These are phyloP conservation scores for Chinchilla lanigera DNA, from an alignment of 2,113 vertebrate genomes.

Conservation along the genomic window DNA sequence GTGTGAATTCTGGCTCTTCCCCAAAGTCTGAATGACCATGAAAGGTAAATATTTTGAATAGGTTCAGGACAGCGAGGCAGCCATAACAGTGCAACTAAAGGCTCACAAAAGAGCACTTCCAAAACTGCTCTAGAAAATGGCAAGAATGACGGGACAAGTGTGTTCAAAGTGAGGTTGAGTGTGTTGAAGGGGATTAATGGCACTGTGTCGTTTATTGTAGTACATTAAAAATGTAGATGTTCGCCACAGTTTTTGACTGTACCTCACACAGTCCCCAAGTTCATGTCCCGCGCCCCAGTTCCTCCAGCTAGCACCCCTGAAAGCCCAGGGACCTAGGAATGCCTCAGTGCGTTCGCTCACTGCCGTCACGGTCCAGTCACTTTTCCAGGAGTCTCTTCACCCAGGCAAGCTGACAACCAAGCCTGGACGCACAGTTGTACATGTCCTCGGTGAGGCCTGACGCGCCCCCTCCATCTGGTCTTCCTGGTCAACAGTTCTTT, in stretches of 20 bases:
- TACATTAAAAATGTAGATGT: not conserved
- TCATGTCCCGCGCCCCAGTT: not conserved
- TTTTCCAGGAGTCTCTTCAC: not conserved
- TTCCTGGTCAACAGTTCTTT: not conserved
- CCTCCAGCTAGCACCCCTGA: not conserved
- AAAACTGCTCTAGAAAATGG: not conserved
- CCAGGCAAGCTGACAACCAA: not conserved
- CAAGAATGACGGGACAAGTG: not conserved
- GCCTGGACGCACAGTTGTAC: too few relatives aligned
- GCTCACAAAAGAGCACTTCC: not conserved
- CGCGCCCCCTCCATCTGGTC: rapidly evolving
- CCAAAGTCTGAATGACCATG: not conserved
- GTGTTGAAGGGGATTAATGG: not conserved
- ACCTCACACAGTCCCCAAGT: not conserved
- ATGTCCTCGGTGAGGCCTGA: not conserved
- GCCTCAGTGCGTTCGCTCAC: not conserved
- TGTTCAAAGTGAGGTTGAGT: not conserved
- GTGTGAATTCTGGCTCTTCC: not conserved
- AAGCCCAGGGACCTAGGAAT: not conserved
- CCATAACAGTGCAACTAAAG: not conserved
- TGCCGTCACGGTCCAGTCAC: not conserved
- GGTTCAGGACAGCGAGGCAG: not conserved
- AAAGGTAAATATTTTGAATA: not conserved
- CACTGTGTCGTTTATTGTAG: not conserved
- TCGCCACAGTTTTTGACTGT: not conserved